These are phyloP conservation scores for Acleris emargana DNA, from an alignment of 2,888 invertebrate genomes.

Conservation along the genomic window DNA sequence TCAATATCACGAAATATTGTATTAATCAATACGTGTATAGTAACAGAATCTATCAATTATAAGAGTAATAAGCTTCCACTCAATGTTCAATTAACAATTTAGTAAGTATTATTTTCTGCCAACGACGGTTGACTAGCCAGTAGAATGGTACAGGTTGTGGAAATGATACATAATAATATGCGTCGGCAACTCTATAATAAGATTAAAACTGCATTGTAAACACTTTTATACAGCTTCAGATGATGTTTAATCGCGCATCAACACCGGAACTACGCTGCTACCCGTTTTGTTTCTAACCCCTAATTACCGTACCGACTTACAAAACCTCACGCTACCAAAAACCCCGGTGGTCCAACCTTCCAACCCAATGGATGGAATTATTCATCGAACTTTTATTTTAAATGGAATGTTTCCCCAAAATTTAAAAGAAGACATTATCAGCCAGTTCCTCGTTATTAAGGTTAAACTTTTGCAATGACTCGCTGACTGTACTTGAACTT, in stretches of 20 bases:
- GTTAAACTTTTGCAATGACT: conserved; percentile 14
- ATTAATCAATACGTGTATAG: too few relatives aligned
- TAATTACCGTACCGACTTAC: conserved; percentile 53
- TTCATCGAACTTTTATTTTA: conserved; percentile 15
- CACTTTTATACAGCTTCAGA: conserved; percentile 28
- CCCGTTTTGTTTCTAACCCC: conserved; percentile 57
- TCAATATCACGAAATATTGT: too few relatives aligned
- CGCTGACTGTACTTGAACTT: conserved; percentile 21
- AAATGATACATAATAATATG: conserved; percentile 1
- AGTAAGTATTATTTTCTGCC: too few relatives aligned
- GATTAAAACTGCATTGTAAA: not conserved
- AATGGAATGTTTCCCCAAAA: conserved; percentile 14
- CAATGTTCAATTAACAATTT: too few relatives aligned
- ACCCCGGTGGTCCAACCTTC: conserved; percentile 57
- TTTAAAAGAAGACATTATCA: conserved; percentile 4
- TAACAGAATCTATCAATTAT: too few relatives aligned
- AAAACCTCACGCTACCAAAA: conserved; percentile 37
- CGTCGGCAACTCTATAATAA: not conserved
- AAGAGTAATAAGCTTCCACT: too few relatives aligned
- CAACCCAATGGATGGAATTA: conserved; percentile 24
- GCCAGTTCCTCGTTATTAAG: conserved; percentile 9
- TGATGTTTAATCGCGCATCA: conserved; percentile 43
- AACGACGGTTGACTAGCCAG: too few relatives aligned
- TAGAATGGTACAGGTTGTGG: not conserved
- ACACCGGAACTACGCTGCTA: conserved; percentile 66